Evolutionary conservation across 2,888 invertebrate species (phyloP), one percentile per base, ranked within the genome.

Genomic region (Mythimna vitellina): DNA sequence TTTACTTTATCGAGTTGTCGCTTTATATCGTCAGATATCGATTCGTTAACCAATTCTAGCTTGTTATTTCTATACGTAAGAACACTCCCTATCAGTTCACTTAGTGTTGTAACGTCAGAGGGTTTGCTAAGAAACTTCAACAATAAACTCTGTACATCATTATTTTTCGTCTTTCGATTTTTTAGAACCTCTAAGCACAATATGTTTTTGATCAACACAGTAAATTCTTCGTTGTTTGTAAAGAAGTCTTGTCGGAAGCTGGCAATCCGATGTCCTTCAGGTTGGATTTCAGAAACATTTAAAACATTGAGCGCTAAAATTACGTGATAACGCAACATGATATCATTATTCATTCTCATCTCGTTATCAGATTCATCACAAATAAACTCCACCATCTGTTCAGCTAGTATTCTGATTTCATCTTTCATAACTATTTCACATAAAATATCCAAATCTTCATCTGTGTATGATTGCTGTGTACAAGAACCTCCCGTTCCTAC

Each of bases 401-500:
- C 32, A 32, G 74, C 81, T 4, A 83, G 35, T 2, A 22, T 46
- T 0, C 7, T 22, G 0, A 80, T 70, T 14, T 73, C 73, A 42
- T 76, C 46, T 58, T 71, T 29, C 14, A 73, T 38, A 46, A 76
- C 53, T 1, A 42, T 56, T 35, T 70, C 5, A 20, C 51, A 70
- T 10, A 78, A 56, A 10, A 49, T 14, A n/a, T 83, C 32, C 10
- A 60, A 29, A 32, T 78, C 42, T 0, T 71, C 57, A 0, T 57
- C 22, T 5, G 57, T 61, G 6, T 62, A 54, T 3, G 54, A 8
- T 29, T 65, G 64, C 14, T 58, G 68, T 9, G 58, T 29, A 64
- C 81, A n/a, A 81, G 25, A 9, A 17, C 65, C 42, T 17, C 83
- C 76, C 3, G 81, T 84, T 10, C 62, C 38, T 22, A 84, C 49